A percentile compares a stretch with the other conserved stretches of the same genome.
phyloP scores from a whole-genome alignment of 2,888 invertebrate genomes.

The Hybos culiciformis region DNA sequence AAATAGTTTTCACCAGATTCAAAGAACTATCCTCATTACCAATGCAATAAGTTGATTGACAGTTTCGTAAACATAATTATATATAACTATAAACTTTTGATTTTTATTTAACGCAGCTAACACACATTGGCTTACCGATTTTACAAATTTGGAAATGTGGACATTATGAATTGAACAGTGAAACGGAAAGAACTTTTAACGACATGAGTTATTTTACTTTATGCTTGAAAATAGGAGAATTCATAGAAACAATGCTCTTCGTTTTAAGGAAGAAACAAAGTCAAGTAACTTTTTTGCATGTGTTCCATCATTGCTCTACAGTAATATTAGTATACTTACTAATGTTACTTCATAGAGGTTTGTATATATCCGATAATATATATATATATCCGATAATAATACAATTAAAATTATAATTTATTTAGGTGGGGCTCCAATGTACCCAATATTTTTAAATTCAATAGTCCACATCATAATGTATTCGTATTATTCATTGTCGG shows the following conservation, averaged over 20 bases:
- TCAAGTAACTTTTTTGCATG: slow-evolving; percentile 56
- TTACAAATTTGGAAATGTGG: slow-evolving; percentile 22
- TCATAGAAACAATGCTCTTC: slow-evolving; percentile 58
- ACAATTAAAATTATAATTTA: slow-evolving; percentile 12
- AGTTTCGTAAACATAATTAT: no score
- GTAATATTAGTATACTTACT: slow-evolving; percentile 45
- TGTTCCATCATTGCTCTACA: slow-evolving; percentile 57
- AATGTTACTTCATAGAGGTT: slow-evolving; percentile 53
- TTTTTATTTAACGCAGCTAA: background rate
- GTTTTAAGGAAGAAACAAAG: slow-evolving; percentile 54
- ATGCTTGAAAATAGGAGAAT: slow-evolving; percentile 49
- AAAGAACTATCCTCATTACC: no score
- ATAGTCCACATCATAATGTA: slow-evolving; percentile 65
- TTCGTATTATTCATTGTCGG: slow-evolving; percentile 53
- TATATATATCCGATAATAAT: background rate
- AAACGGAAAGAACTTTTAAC: slow-evolving; percentile 15
- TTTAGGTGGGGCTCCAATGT: slow-evolving; percentile 52
- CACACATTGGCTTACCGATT: slow-evolving; percentile 1
- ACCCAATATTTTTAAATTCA: slow-evolving; percentile 51
- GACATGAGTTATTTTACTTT: slow-evolving; percentile 47
- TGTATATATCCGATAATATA: slow-evolving; percentile 14
- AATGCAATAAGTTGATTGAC: no score
- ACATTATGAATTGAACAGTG: slow-evolving; percentile 11
- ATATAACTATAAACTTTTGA: background rate
- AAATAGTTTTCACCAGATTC: no score